These are phyloP conservation scores for Chloropsis cyanopogon DNA, from an alignment of 2,113 vertebrate genomes.

Conservation along the genomic window DNA sequence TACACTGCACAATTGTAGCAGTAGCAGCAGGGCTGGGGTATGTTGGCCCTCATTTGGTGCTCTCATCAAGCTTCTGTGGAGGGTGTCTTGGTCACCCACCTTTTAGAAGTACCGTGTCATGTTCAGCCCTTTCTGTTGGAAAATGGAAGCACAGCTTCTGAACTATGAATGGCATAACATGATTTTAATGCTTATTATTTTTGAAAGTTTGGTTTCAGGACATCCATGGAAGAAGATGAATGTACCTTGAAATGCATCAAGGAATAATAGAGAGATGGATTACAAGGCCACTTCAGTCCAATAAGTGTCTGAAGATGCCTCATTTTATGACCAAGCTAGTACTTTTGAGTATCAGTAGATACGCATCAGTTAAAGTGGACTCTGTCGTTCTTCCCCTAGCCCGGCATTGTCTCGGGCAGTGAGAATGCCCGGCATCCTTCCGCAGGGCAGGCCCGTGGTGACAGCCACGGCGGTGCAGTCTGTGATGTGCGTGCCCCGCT, in stretches of 20 bases:
- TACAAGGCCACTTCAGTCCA: background rate
- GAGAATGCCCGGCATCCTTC: background rate
- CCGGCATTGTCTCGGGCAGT: fast-evolving
- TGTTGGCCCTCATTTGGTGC: background rate
- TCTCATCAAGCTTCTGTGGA: background rate
- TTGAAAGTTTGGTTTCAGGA: background rate
- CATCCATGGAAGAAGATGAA: background rate
- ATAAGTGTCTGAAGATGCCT: background rate
- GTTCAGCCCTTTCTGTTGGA: background rate
- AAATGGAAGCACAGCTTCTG: background rate
- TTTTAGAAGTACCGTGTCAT: background rate
- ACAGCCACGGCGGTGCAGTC: fast-evolving
- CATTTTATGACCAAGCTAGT: background rate
- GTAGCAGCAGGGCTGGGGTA: background rate
- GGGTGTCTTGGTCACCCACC: fast-evolving
- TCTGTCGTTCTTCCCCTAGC: background rate
- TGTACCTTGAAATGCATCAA: background rate
- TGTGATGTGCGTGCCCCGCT: fast-evolving
- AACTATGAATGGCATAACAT: background rate
- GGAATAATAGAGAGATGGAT: fast-evolving
- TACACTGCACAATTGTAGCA: background rate
- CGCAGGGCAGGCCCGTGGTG: fast-evolving
- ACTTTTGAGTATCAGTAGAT: background rate
- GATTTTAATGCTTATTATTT: background rate
- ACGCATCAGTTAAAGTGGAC: background rate